These are phyloP conservation scores for Calameuta pallipes DNA, from an alignment of 2,888 invertebrate species.

Conservation along the genomic window DNA sequence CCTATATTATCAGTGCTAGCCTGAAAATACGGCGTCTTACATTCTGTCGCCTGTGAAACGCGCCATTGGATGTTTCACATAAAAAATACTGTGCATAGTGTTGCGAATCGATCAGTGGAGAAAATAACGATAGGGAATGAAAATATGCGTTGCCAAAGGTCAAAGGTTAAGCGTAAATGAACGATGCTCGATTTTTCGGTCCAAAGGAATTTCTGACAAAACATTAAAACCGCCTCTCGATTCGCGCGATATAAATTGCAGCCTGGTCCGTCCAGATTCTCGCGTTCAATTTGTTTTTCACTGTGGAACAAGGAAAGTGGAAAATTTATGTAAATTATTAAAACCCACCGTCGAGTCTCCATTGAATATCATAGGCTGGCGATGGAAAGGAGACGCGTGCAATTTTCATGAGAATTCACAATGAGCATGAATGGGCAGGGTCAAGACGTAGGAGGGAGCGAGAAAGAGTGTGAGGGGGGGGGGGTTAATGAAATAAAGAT, in stretches of 20 bases:
- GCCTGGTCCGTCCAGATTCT: slow-evolving; percentile 16
- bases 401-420: slow-evolving; percentile 14
- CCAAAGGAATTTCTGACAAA: background rate
- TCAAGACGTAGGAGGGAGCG: background rate
- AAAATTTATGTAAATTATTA: slow-evolving; percentile 51
- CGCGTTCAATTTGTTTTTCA: slow-evolving; percentile 48
- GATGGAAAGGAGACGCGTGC: slow-evolving; percentile 27
- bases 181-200: background rate
- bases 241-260: background rate
- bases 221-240: background rate
- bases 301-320: slow-evolving; percentile 17
- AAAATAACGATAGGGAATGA: background rate
- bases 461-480: too few relatives aligned
- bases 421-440: background rate
- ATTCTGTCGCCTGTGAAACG: too few relatives aligned
- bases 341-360: slow-evolving; percentile 6
- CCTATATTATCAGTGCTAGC: too few relatives aligned
- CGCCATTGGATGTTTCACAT: too few relatives aligned
- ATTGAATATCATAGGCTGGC: slow-evolving; percentile 11
- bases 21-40: too few relatives aligned
- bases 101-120: too few relatives aligned
- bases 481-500: background rate
- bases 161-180: background rate
- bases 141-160: background rate
- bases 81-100: background rate